These are phyloP conservation scores for Chrysomela aeneicollis DNA, from an alignment of 2,888 invertebrate species.

Conservation along the genomic window DNA sequence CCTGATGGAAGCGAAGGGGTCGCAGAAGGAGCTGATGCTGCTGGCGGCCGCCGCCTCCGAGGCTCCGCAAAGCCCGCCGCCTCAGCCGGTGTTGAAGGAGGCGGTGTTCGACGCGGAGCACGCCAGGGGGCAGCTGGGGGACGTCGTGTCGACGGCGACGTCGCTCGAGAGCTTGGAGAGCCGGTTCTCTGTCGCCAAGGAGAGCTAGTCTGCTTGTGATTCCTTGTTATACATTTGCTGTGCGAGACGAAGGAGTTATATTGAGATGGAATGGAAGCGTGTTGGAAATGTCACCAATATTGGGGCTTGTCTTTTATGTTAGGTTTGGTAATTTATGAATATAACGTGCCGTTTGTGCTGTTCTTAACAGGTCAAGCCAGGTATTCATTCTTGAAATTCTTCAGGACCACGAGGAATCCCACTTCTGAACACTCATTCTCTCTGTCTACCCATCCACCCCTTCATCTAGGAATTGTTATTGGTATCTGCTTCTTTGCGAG, in stretches of 20 bases:
- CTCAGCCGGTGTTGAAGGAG: conserved; percentile 44
- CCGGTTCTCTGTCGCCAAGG: conserved; percentile 40
- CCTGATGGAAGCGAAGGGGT: conserved; percentile 79
- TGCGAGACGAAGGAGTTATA: not conserved
- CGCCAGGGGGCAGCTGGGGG: conserved; percentile 57
- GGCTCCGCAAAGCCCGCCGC: conserved; percentile 42
- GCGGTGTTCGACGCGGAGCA: conserved; percentile 53
- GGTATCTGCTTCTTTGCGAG: too few relatives aligned
- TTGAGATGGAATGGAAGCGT: too few relatives aligned
- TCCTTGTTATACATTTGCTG: not conserved
- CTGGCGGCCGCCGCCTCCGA: conserved; percentile 58
- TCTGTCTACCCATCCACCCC: too few relatives aligned
- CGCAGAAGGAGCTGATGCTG: conserved; percentile 70
- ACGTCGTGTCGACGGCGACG: conserved; percentile 64
- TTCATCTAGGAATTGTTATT: too few relatives aligned
- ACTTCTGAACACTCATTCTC: too few relatives aligned
- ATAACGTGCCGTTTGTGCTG: too few relatives aligned
- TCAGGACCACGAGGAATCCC: too few relatives aligned
- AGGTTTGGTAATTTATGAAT: too few relatives aligned
- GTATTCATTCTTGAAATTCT: too few relatives aligned
- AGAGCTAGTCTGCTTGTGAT: conserved; percentile 5
- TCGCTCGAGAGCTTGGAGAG: conserved; percentile 66
- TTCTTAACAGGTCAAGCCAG: too few relatives aligned
- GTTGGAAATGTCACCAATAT: too few relatives aligned
- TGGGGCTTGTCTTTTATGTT: too few relatives aligned